These are phyloP conservation scores for Ophion ellenae DNA, from an alignment of 2,888 invertebrate species.

Conservation along the genomic window DNA sequence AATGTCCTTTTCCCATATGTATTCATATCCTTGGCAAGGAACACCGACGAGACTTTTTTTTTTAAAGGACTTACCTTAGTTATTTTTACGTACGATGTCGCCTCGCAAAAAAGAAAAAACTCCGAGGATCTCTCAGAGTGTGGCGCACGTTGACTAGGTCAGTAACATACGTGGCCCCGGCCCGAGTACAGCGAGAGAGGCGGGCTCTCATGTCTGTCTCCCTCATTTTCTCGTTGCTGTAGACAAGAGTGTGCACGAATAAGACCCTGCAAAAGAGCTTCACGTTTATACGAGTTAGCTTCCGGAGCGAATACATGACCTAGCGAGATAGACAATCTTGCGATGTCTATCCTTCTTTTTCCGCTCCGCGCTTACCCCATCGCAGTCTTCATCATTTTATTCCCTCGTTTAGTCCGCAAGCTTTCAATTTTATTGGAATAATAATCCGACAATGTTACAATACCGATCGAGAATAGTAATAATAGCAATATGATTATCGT, in stretches of 20 bases:
- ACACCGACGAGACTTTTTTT: background rate
- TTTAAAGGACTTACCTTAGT: slow-evolving; percentile 6
- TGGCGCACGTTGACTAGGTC: slow-evolving; percentile 78
- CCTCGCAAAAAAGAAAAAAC: slow-evolving; percentile 22
- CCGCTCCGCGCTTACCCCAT: too few species aligned
- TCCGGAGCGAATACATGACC: slow-evolving; percentile 74
- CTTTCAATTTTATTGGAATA: background rate
- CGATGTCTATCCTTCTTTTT: slow-evolving; percentile 61
- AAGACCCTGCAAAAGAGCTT: slow-evolving; percentile 54
- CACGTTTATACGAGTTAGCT: slow-evolving; percentile 41
- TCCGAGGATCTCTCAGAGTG: slow-evolving; percentile 22
- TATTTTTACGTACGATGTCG: slow-evolving; percentile 1
- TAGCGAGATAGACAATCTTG: slow-evolving; percentile 79
- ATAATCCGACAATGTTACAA: background rate
- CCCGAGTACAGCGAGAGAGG: slow-evolving; percentile 57
- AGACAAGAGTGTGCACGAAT: background rate
- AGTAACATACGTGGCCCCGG: slow-evolving; percentile 77
- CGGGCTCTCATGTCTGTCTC: slow-evolving; percentile 43
- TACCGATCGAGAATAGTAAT: background rate
- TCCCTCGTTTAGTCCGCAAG: background rate
- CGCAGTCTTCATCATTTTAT: too few species aligned
- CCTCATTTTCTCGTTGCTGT: slow-evolving; percentile 20
- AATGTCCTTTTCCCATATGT: too few species aligned
- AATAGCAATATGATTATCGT: background rate
- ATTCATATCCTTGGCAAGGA: too few species aligned